Evolutionary conservation across 2,888 invertebrate species (phyloP).

Genomic region (Ceriagrion tenellum): DNA sequence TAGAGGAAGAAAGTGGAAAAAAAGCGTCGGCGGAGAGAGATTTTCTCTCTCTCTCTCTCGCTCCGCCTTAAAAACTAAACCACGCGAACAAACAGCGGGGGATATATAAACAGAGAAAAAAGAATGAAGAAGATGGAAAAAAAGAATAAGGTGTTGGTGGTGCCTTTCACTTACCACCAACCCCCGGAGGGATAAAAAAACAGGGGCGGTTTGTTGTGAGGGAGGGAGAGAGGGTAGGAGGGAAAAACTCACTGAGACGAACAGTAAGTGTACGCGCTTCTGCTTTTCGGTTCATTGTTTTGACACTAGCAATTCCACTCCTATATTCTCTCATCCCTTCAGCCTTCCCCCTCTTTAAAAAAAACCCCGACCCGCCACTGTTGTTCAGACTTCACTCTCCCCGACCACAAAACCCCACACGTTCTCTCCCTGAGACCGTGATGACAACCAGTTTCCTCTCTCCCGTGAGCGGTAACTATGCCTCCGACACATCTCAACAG

Average conservation of each 20-base stretch:
- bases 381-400: neutral
- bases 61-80: neutral
- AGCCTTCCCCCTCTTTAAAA: neutral
- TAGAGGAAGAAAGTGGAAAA: neutral
- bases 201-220: neutral
- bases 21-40: neutral
- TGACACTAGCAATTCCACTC: neutral
- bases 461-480: neutral
- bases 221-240: neutral
- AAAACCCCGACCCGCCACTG: neutral
- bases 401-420: neutral
- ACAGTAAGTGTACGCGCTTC: constrained; percentile 17
- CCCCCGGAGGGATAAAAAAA: neutral
- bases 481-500: no score
- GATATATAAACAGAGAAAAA: neutral
- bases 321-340: neutral
- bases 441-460: neutral
- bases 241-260: neutral
- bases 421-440: neutral
- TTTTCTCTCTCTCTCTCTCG: neutral
- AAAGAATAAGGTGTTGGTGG: no score
- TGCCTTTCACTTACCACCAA: neutral
- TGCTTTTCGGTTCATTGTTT: constrained; percentile 35
- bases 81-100: neutral
- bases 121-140: neutral